Conservation (phyloP, 2,113 vertebrate species). For the Sylvicapra grimmia region DNA sequence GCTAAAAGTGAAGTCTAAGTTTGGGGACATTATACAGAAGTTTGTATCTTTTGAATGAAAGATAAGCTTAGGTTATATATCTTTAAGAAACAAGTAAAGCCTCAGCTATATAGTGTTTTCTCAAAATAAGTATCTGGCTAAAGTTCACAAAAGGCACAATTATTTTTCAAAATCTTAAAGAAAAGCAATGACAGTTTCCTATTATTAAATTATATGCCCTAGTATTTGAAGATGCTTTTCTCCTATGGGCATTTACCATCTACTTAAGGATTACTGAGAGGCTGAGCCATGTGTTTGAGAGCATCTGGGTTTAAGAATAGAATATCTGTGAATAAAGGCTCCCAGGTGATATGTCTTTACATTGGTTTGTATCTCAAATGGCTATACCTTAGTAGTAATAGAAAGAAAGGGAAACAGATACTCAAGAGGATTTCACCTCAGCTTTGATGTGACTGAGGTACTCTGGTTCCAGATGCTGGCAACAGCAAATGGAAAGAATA, state of each 20-base stretch:
- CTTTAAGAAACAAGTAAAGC: not conserved
- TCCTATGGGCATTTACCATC: not conserved
- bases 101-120: not conserved
- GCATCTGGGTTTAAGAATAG: not conserved
- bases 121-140: not conserved
- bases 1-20: not conserved
- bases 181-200: not conserved
- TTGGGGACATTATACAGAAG: not conserved
- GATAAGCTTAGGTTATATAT: not conserved
- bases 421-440: not conserved
- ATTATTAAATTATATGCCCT: not conserved
- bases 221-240: not conserved
- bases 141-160: not conserved
- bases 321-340: not conserved
- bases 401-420: not conserved
- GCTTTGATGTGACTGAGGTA: not conserved
- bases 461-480: not conserved
- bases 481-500: not conserved
- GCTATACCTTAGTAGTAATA: not conserved
- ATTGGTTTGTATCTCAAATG: not conserved
- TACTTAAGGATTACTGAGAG: not conserved
- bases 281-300: not conserved
- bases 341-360: not conserved
- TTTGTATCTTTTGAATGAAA: not conserved
- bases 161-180: not conserved